Conservation (phyloP, 2,113 vertebrate genomes). For the Anser cygnoides region DNA sequence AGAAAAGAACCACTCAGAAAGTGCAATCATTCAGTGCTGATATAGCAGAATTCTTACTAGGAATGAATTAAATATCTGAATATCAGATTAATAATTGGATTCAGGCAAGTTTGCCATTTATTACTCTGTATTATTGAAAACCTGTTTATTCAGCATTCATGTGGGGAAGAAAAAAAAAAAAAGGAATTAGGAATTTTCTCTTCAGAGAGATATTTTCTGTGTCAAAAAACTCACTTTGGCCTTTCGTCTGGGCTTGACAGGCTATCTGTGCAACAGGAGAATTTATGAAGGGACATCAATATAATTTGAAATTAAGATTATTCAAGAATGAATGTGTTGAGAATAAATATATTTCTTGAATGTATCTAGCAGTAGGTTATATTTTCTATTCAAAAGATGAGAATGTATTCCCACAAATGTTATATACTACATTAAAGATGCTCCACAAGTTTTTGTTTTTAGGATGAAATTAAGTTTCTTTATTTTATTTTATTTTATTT, state of each 20-base stretch:
- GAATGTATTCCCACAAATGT: neutral
- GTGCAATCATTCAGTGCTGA: conserved; percentile 62
- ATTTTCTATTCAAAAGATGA: neutral
- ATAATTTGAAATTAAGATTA: conserved; percentile 16
- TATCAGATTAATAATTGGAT: conserved; percentile 69
- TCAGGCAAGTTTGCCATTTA: conserved; percentile 38
- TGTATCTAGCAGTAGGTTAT: neutral
- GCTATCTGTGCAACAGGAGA: neutral
- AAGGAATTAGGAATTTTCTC: neutral
- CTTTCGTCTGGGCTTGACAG: neutral
- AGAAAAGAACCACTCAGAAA: conserved; percentile 39
- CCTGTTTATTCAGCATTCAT: conserved; percentile 50
- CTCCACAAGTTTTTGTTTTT: neutral
- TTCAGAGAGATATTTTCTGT: conserved; percentile 1
- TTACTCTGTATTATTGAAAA: conserved; percentile 33
- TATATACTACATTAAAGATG: neutral
- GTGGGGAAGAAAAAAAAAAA: neutral
- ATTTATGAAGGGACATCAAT: neutral
- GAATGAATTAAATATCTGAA: conserved; percentile 63
- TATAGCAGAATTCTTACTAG: conserved; percentile 50
- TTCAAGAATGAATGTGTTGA: neutral
- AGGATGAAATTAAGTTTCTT: neutral
- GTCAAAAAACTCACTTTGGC: neutral
- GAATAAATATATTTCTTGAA: neutral
- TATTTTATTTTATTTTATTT: neutral